Percentiles rank a stretch among this genome's conserved stretches.
phyloP scores from a whole-genome alignment of 2,797 vertebrate genomes.

The Falco peregrinus region DNA sequence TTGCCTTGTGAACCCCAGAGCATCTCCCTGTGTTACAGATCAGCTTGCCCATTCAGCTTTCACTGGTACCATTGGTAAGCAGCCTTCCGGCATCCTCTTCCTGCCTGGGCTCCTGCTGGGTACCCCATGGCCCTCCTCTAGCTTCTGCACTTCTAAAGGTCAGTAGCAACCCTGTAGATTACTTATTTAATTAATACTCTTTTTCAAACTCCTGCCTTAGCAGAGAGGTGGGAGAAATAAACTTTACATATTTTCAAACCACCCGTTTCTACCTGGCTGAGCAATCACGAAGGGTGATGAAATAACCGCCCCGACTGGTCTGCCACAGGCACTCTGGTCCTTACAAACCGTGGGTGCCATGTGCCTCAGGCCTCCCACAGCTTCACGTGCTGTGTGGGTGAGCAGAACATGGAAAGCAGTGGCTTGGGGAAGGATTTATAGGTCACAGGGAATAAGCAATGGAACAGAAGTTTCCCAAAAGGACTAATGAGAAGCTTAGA shows the following conservation, averaged over 20 bases:
- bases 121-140: not conserved
- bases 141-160: not conserved
- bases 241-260: not conserved
- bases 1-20: not conserved
- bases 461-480: not conserved
- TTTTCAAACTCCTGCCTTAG: not conserved
- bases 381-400: not conserved
- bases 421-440: not conserved
- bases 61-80: not conserved
- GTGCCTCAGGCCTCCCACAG: fast-evolving
- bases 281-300: not conserved
- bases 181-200: not conserved
- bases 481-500: not conserved
- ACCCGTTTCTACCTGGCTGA: not conserved
- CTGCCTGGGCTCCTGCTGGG: not conserved
- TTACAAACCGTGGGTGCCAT: fast-evolving
- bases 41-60: not conserved
- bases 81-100: not conserved
- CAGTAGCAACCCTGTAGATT: not conserved
- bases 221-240: not conserved
- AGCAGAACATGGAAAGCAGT: not conserved
- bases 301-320: not conserved
- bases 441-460: not conserved
- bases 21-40: fast-evolving
- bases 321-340: not conserved